phyloP scores from a whole-genome alignment of 2,113 vertebrate species.

The Meles meles region DNA sequence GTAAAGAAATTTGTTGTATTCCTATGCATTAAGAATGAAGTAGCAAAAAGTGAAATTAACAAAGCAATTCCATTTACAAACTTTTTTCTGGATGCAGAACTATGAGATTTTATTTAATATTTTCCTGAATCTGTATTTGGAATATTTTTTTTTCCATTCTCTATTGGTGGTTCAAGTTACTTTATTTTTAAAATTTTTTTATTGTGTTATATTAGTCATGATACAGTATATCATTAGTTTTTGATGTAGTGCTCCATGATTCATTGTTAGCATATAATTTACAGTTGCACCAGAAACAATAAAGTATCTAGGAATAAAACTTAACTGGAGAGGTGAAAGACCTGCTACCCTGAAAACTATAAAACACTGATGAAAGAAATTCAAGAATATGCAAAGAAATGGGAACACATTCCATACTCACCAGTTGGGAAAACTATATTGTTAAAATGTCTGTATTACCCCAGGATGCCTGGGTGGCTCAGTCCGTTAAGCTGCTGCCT shows the following conservation, averaged over 20 bases:
- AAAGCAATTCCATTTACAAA: background rate
- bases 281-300: background rate
- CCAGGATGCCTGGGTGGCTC: too few relatives aligned
- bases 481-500: too few relatives aligned
- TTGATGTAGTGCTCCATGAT: too few relatives aligned
- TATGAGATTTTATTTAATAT: background rate
- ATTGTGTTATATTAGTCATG: too few relatives aligned
- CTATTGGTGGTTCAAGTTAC: background rate
- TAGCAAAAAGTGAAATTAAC: background rate
- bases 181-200: background rate
- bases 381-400: background rate
- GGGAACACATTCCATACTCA: background rate
- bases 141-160: constrained; percentile 2
- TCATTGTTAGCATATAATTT: background rate
- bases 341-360: background rate
- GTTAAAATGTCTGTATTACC: background rate
- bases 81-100: background rate
- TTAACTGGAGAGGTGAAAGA: background rate
- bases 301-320: background rate
- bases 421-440: background rate
- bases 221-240: too few relatives aligned
- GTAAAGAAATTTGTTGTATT: background rate
- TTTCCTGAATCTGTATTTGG: background rate
- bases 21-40: background rate
- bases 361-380: background rate